A percentile compares a stretch with the other conserved stretches of the same genome.
Conservation (phyloP, 2,888 invertebrate genomes). For the Dolichopus griseipennis region DNA sequence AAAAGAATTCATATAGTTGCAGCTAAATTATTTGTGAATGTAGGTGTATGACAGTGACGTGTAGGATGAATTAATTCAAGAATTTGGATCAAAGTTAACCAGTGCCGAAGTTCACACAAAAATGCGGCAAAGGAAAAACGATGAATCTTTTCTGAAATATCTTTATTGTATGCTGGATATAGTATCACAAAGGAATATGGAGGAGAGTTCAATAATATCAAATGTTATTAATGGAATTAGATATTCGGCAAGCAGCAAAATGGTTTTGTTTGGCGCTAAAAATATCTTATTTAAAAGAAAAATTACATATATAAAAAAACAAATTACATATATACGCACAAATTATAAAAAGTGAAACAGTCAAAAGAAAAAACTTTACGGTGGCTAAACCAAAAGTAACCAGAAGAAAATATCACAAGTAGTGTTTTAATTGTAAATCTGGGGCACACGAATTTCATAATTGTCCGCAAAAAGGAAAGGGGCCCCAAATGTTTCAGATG, state of each 20-base stretch:
- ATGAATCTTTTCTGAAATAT: conserved; percentile 12
- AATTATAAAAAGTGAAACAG: neutral
- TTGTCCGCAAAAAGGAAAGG: too few species aligned
- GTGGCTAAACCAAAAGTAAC: neutral
- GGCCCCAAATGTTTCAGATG: conserved; percentile 32
- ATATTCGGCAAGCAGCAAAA: conserved; percentile 11
- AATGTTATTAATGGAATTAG: conserved; percentile 13
- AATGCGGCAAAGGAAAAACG: neutral
- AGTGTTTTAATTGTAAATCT: conserved; percentile 22
- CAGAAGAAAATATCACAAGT: neutral
- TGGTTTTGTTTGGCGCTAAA: conserved; percentile 12
- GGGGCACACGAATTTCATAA: conserved; percentile 17
- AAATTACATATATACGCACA: too few species aligned
- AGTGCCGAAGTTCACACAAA: too few species aligned
- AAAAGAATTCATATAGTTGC: too few species aligned
- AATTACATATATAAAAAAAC: too few species aligned
- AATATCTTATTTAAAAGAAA: conserved; percentile 9
- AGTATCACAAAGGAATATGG: conserved; percentile 7
- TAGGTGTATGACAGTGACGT: neutral
- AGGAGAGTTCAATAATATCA: conserved; percentile 10
- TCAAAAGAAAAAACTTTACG: neutral
- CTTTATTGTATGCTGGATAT: conserved; percentile 13
- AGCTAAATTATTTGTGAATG: too few species aligned
- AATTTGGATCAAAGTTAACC: neutral
- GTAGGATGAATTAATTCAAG: neutral